Percentiles rank a stretch among this genome's conserved stretches.
Conservation (phyloP, 2,888 invertebrate species). For the Listrodromus nycthemerus region DNA sequence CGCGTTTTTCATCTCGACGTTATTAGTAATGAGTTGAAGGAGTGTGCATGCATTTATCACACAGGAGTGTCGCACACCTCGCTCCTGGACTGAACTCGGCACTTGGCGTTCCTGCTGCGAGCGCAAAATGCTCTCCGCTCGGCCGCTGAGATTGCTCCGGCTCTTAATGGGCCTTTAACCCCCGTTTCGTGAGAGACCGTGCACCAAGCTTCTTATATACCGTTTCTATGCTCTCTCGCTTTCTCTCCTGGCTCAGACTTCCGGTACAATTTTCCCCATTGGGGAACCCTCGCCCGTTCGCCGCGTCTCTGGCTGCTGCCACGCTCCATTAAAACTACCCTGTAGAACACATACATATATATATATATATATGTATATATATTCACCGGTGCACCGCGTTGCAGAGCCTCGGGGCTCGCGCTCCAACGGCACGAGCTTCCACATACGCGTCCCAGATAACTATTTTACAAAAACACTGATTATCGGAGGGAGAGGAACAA, state of each 20-base stretch:
- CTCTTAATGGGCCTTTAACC: conserved; percentile 80
- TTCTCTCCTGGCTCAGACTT: conserved; percentile 73
- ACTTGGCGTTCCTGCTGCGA: conserved; percentile 30
- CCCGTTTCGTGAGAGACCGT: conserved; percentile 63
- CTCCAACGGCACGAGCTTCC: not conserved
- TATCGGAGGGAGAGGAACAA: not conserved
- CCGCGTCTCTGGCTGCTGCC: not conserved
- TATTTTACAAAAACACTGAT: not conserved
- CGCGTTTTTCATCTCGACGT: conserved; percentile 52
- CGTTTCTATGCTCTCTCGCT: conserved; percentile 34
- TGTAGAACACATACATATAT: not conserved
- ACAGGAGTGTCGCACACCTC: conserved; percentile 46
- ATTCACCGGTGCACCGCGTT: too few species aligned
- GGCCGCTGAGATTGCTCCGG: conserved; percentile 72
- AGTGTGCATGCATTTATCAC: conserved; percentile 55
- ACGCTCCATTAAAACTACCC: conserved; percentile 15
- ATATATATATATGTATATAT: too few species aligned
- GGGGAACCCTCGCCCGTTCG: conserved; percentile 63
- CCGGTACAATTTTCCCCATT: conserved; percentile 80
- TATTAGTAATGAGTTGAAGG: conserved; percentile 36
- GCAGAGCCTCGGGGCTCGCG: not conserved
- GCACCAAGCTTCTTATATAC: conserved; percentile 8
- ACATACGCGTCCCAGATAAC: not conserved
- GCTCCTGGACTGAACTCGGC: conserved; percentile 53
- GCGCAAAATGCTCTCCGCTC: conserved; percentile 54